A percentile compares a stretch with the other conserved stretches of the same genome.
These are phyloP conservation scores for Daboia siamensis DNA, from an alignment of 2,113 vertebrate species.

Conservation along the genomic window DNA sequence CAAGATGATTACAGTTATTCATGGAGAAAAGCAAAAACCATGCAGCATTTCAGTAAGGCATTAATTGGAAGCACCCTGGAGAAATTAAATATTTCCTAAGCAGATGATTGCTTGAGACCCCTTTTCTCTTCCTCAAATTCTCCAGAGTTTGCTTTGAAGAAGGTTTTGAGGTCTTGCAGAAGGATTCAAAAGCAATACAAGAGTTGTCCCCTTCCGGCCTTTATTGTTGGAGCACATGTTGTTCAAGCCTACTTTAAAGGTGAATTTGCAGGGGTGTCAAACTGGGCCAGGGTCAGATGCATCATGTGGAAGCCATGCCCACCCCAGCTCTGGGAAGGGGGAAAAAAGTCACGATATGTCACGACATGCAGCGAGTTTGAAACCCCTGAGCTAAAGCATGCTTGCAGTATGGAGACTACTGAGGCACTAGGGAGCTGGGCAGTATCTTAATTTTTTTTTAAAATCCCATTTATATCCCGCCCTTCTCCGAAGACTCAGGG, in stretches of 20 bases:
- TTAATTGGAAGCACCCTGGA: constrained; percentile 52
- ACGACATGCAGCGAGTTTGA: too few species aligned
- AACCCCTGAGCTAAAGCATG: constrained; percentile 17
- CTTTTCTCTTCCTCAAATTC: neutral
- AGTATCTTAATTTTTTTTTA: too few species aligned
- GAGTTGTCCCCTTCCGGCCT: too few species aligned
- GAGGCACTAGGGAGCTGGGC: neutral
- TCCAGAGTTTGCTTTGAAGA: neutral
- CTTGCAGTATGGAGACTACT: constrained; percentile 28
- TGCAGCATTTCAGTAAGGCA: constrained; percentile 51
- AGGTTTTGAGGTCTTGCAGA: neutral
- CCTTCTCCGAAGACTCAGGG: too few species aligned
- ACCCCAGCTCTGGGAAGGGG: too few species aligned
- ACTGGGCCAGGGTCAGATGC: too few species aligned
- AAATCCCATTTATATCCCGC: too few species aligned
- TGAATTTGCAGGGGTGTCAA: constrained; percentile 21
- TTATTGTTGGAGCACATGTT: neutral
- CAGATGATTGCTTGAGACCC: neutral
- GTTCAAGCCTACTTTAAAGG: constrained; percentile 48
- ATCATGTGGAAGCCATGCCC: too few species aligned
- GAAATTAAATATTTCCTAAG: neutral
- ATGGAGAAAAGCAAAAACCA: constrained; percentile 55
- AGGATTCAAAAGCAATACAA: neutral
- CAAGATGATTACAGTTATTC: constrained; percentile 57
- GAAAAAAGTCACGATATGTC: too few species aligned